These are phyloP conservation scores for Erpetoichthys calabaricus DNA, from an alignment of 2,797 vertebrate species.

Conservation along the genomic window DNA sequence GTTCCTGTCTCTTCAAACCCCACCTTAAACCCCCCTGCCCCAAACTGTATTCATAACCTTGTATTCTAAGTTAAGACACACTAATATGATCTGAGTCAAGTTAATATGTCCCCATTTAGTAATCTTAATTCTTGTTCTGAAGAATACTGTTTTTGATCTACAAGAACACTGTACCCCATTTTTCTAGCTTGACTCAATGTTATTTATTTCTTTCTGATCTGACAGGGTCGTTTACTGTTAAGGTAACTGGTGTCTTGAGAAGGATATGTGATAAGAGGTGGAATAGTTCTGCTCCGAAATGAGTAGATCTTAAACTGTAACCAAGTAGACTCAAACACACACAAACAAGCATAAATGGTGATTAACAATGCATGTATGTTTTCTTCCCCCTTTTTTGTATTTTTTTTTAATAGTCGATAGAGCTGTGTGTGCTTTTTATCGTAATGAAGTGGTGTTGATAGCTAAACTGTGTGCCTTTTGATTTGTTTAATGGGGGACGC, in stretches of 20 bases:
- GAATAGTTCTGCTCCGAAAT: constrained; percentile 92
- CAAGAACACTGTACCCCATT: constrained; percentile 46
- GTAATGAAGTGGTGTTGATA: constrained; percentile 98
- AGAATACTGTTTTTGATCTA: constrained; percentile 32
- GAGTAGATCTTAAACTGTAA: constrained; percentile 77
- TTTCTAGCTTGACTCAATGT: constrained; percentile 83
- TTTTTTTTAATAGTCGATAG: constrained; percentile 76
- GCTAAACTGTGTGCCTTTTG: constrained; percentile 93
- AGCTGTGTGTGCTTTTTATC: constrained; percentile 90
- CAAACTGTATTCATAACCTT: too few relatives aligned
- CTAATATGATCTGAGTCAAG: too few relatives aligned
- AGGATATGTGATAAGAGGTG: constrained; percentile 92
- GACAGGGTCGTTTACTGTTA: constrained; percentile 98
- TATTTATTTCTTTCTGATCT: constrained; percentile 98
- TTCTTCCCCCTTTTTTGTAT: constrained; percentile 22
- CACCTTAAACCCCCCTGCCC: too few relatives aligned
- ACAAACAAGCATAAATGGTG: constrained; percentile 96
- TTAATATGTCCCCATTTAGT: too few relatives aligned
- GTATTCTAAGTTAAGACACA: too few relatives aligned
- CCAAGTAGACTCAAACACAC: constrained; percentile 90
- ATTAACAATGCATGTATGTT: constrained; percentile 99
- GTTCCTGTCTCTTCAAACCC: too few relatives aligned
- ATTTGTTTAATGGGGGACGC: constrained; percentile 61
- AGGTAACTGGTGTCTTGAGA: constrained; percentile 79
- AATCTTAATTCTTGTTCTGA: constrained; percentile 4